A percentile compares a stretch with the other conserved stretches of the same genome.
These are phyloP conservation scores for Calephelis perditalis DNA, from an alignment of 2,888 invertebrate species.

Conservation along the genomic window DNA sequence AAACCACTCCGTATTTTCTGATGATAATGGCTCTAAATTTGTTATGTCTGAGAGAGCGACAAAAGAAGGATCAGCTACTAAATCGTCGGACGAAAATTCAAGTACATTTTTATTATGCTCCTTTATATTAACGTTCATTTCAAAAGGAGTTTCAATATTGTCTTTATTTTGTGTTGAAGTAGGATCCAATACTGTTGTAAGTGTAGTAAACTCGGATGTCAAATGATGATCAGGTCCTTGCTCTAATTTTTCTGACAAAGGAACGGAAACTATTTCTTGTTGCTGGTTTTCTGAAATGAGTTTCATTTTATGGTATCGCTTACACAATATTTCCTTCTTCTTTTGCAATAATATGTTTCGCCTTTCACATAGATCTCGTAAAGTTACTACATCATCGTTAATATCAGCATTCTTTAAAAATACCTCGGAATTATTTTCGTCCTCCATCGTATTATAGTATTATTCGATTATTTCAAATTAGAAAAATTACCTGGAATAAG, in stretches of 20 bases:
- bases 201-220: conserved; percentile 19
- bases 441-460: too few species aligned
- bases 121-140: conserved; percentile 1
- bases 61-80: conserved; percentile 8
- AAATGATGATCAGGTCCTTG: background rate
- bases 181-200: conserved; percentile 16
- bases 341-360: conserved; percentile 18
- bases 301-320: conserved; percentile 3
- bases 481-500: too few species aligned
- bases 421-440: background rate
- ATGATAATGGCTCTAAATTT: conserved; percentile 21
- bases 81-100: conserved; percentile 16
- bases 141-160: conserved; percentile 5
- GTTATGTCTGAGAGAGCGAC: conserved; percentile 21
- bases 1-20: conserved; percentile 21
- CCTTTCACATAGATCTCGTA: conserved; percentile 11
- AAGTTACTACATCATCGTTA: conserved; percentile 1
- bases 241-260: conserved; percentile 7
- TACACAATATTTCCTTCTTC: conserved; percentile 11
- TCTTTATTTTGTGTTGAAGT: conserved; percentile 13
- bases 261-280: conserved; percentile 1
- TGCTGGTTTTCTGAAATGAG: conserved; percentile 1
- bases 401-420: conserved; percentile 8
- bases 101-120: conserved; percentile 14
- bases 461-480: too few species aligned